Percentiles rank a stretch among this genome's conserved stretches.
phyloP scores from a whole-genome alignment of 1,140 invertebrate species.

The Drosophila kepulauana region DNA sequence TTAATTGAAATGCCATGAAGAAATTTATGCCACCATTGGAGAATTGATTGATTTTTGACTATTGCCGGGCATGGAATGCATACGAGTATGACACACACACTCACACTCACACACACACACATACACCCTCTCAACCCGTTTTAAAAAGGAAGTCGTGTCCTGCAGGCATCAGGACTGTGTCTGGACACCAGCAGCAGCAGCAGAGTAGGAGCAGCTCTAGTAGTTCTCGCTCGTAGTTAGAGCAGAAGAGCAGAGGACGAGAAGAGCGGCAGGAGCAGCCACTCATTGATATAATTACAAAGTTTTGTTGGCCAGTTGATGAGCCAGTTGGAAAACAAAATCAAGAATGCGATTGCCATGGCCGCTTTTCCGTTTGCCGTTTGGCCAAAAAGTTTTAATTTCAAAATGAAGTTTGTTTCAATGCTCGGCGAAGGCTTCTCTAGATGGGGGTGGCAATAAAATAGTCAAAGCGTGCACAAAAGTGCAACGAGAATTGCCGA shows the following conservation, averaged over 20 bases:
- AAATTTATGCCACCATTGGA: constrained; percentile 58
- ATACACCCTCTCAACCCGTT: background rate
- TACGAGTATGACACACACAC: constrained; percentile 15
- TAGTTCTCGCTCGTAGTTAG: too few species aligned
- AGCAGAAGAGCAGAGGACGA: too few species aligned
- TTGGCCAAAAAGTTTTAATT: constrained; percentile 71
- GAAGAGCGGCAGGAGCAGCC: constrained; percentile 9
- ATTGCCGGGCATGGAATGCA: constrained; percentile 21
- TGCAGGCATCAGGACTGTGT: too few species aligned
- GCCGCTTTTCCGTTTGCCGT: constrained; percentile 17
- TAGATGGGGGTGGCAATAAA: constrained; percentile 61
- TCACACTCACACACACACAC: background rate
- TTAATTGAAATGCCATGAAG: constrained; percentile 79
- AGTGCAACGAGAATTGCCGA: constrained; percentile 78
- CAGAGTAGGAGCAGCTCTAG: too few species aligned
- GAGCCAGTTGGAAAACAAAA: constrained; percentile 80
- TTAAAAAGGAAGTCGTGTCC: too few species aligned
- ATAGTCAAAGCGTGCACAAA: constrained; percentile 82
- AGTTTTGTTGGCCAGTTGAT: constrained; percentile 78
- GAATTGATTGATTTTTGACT: constrained; percentile 78
- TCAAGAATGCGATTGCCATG: constrained; percentile 75
- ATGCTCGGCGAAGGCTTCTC: constrained; percentile 13
- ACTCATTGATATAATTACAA: constrained; percentile 81
- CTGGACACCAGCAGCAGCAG: too few species aligned
- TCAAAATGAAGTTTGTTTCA: constrained; percentile 74